A percentile compares a stretch with the other conserved stretches of the same genome.
Evolutionary conservation across 2,113 vertebrate species (phyloP).

Genomic region (Hypocryptadius cinnamomeus): DNA sequence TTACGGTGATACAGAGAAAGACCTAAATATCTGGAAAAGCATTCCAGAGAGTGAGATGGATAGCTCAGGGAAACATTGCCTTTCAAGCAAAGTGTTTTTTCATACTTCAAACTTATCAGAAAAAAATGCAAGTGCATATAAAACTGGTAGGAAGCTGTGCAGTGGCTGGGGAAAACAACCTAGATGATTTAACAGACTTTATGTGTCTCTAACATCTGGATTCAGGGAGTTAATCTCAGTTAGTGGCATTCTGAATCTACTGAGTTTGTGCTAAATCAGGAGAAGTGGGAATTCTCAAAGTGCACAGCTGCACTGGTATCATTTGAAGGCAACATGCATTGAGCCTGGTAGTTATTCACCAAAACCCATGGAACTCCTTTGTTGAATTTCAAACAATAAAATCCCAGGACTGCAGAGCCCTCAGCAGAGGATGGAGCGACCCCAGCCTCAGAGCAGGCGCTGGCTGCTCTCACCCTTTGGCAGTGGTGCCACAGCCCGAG

Average conservation of each 20-base stretch:
- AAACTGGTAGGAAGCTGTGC: neutral
- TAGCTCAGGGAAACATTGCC: neutral
- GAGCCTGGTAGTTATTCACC: neutral
- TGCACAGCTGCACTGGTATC: neutral
- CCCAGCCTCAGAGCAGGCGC: neutral
- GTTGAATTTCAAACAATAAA: neutral
- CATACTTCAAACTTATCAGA: neutral
- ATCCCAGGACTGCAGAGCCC: neutral
- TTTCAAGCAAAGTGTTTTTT: neutral
- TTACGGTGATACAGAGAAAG: neutral
- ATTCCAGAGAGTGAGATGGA: neutral
- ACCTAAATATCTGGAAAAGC: neutral
- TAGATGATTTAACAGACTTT: neutral
- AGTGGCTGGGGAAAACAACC: neutral
- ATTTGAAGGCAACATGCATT: neutral
- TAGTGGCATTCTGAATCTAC: neutral
- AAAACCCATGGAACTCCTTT: neutral
- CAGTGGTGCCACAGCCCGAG: neutral
- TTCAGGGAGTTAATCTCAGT: neutral
- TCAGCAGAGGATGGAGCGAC: neutral
- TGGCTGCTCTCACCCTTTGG: fast-evolving
- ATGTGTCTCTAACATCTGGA: neutral
- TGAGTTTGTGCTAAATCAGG: neutral
- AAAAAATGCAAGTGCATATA: neutral
- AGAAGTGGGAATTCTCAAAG: neutral